These are phyloP conservation scores for Rutpela maculata DNA, from an alignment of 2,888 invertebrate species.

Conservation along the genomic window DNA sequence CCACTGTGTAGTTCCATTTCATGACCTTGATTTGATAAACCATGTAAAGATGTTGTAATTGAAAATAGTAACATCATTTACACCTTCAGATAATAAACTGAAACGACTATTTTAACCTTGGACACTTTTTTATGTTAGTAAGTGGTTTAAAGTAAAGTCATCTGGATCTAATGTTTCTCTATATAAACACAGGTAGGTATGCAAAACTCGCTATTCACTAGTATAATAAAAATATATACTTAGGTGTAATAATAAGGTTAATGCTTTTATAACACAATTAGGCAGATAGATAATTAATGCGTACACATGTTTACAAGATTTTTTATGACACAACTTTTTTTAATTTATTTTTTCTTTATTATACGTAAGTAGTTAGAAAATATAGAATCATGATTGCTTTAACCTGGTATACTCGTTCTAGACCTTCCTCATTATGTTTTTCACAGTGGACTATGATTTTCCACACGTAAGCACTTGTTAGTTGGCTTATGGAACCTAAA, in stretches of 20 bases:
- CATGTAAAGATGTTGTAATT: constrained; percentile 16
- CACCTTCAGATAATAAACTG: constrained; percentile 9
- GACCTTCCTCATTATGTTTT: no score
- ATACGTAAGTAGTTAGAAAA: no score
- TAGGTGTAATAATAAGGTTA: background rate
- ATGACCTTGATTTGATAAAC: background rate
- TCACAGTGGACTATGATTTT: no score
- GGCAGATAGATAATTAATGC: background rate
- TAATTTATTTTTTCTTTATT: background rate
- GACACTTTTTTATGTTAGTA: background rate
- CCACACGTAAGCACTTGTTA: no score
- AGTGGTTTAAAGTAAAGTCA: background rate
- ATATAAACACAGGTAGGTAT: background rate
- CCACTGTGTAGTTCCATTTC: background rate
- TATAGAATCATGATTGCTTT: no score
- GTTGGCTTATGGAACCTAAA: no score
- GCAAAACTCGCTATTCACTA: background rate
- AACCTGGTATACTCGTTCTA: no score
- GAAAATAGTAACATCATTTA: constrained; percentile 17
- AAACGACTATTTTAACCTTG: constrained; percentile 21
- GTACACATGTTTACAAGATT: background rate
- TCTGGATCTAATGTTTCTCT: background rate
- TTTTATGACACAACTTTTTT: background rate
- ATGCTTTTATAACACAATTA: background rate
- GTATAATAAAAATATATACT: background rate